Evolutionary conservation across 2,888 invertebrate species (phyloP), one percentile per base, ranked within the genome.

Genomic region (Romanomermis culicivorax): DNA sequence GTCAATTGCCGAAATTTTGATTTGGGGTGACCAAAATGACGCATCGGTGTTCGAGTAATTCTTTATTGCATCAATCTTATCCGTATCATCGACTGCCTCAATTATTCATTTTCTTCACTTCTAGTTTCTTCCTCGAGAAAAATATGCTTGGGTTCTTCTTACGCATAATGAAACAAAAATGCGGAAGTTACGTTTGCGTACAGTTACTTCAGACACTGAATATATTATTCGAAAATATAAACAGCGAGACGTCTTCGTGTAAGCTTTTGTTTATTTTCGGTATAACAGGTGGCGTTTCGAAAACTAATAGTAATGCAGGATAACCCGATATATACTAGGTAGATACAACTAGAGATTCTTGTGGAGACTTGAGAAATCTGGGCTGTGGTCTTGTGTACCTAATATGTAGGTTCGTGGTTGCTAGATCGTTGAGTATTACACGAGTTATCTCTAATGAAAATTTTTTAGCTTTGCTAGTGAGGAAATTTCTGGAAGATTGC

Each of bases 1-100:
- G 60, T 86, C 87, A 55, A 95, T 97, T 65, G 88, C 97, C 2
- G 97, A 99, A 75, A 97, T 99, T 67, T 75, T 99, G 42, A 97
- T 99, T 70, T 99, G 97, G 97, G 97, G 97, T 49, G 97, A 99
- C 74, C 97, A 99, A 72, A 97, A 99, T 77, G 97, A 97, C 72
- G 88, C 91, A 65, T 85, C 89, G 55, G 95, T 99, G 29, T 97
- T 99, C 75, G 97, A 99, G 95, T 97, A 77, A 80, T 83, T 78
- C n/a, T n/a, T n/a, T n/a, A n/a, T n/a, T n/a, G n/a, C n/a, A n/a
- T n/a, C n/a, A n/a, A n/a, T n/a, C n/a, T n/a, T n/a, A n/a, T 53
- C n/a, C 55, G 55, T 51, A 50, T 7, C 42, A 47, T 27, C 30
- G 29, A 58, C n/a, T 52, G 25, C 24, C 47, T 3, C 23, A 17